Evolutionary conservation across 2,113 vertebrate genomes (phyloP), one percentile per base, ranked within the genome.

Genomic region (Ageneiosus marmoratus): DNA sequence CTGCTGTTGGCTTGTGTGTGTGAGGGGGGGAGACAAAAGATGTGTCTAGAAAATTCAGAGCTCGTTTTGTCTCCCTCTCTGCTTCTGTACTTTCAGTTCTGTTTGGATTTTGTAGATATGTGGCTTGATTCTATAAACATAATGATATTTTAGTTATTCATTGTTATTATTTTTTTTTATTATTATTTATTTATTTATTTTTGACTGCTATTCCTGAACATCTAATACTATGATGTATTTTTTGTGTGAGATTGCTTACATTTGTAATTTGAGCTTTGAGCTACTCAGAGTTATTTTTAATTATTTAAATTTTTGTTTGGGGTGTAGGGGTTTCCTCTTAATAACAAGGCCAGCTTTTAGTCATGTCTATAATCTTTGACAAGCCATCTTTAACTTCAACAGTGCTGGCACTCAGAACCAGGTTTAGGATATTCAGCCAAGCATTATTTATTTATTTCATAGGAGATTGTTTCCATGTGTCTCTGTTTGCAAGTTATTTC

Each of bases 81-180:
- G 80, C 81, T 84, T 70, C 83, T 41, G 22, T 70, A 79, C 83
- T 76, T 80, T 58, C 8, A 37, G 55, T 65, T 80, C 79, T 84
- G 87, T 88, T 90, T 89, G 89, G 85, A 89, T 89, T 93, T 56
- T 15, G 88, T 82, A 89, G 90, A 91, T 91, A 88, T 92, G 90
- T 90, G 88, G 75, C 87, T 86, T 85, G 8, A 91, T 93, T 91
- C 41, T 55, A 60, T 50, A 77, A 58, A 90, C 90, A 88, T 81
- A 56, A 41, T 41, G 37, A 41, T 41, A 41, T 41, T 41, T 2
- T 41, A 41, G 86, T 89, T 90, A 89, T 89, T 82, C 29, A n/a
- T 75, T 20, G 76, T 67, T 55, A 63, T 76, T 44, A n/a, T n/a
- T n/a, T n/a, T n/a, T n/a, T n/a, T n/a, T n/a, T n/a, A n/a, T n/a